These are phyloP conservation scores for Drosophila maculinotata DNA, from an alignment of 2,888 invertebrate species.

Conservation along the genomic window DNA sequence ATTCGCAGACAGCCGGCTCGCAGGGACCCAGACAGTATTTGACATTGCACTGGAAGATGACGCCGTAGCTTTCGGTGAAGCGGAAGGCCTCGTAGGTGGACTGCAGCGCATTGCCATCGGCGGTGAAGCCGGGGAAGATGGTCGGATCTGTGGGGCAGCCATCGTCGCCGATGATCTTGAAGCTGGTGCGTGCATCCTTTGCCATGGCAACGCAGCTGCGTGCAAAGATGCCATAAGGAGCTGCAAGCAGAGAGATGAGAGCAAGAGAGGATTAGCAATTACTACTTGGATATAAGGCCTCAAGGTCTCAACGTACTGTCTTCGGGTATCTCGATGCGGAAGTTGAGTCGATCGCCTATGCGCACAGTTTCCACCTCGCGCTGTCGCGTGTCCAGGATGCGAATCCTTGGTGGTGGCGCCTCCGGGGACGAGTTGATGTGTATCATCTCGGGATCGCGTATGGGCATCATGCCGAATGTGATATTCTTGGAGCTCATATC, in stretches of 20 bases:
- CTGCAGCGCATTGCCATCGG: conserved; percentile 95
- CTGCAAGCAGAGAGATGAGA: conserved; percentile 86
- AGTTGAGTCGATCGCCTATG: conserved; percentile 96
- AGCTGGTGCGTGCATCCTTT: conserved; percentile 97
- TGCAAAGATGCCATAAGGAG: conserved; percentile 97
- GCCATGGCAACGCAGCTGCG: conserved; percentile 98
- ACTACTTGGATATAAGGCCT: not conserved
- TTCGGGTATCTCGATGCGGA: conserved; percentile 98
- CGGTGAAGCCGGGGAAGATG: conserved; percentile 96
- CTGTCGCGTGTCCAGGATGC: conserved; percentile 93
- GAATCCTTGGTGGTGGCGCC: conserved; percentile 96
- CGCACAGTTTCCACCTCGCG: conserved; percentile 97
- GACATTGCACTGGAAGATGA: conserved; percentile 98
- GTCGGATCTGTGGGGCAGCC: conserved; percentile 97
- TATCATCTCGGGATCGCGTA: conserved; percentile 97
- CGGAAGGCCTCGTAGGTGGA: conserved; percentile 97
- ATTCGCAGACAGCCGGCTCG: conserved; percentile 96
- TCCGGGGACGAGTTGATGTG: conserved; percentile 97
- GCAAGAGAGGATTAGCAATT: not conserved
- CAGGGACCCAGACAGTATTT: conserved; percentile 98
- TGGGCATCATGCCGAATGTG: conserved; percentile 98
- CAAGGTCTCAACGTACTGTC: conserved; percentile 90
- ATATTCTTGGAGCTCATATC: conserved; percentile 98
- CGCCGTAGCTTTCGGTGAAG: conserved; percentile 97
- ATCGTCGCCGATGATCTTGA: conserved; percentile 97